Base-by-base conservation (phyloP, 2,888 invertebrate species). In the Aproaerema taeniolella region DNA sequence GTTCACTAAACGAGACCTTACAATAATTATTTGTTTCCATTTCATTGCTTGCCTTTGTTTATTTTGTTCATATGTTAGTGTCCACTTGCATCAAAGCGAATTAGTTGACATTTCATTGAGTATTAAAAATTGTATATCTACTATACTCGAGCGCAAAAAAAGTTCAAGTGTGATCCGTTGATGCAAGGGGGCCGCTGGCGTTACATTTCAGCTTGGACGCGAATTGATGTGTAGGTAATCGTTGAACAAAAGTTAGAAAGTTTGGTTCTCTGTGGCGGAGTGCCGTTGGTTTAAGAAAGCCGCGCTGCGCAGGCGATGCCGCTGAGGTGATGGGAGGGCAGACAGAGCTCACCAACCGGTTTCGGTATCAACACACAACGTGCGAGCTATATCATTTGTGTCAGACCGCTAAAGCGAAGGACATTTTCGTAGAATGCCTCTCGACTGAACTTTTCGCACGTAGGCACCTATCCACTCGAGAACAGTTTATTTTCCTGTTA, bases 281-380 rank as follows among this genome's bases (percentile, higher is more conserved):
- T 26, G 10, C 12, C 29, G 9, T 29, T 29, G 10, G 2, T 11
- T 29, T 3, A 11, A 13, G 29, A 29, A 29, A 29, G 13, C 29
- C 29, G 20, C 37, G 14, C 13, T 5, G 5, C 28, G 35, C 35
- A 10, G 35, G 12, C 30, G 63, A 57, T 70, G 65, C 57, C 61
- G 72, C 67, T 69, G 74, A 68, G 72, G 71, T 72, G 75, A 70
- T 67, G 71, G 66, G 70, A 62, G 55, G 53, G 60, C 61, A 64
- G 58, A 57, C 61, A 62, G 59, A 67, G 67, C 67, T 47, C 58
- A 47, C 59, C 50, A 77, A 82, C 83, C 83, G 83, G 83, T 82
- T 82, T 67, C 54, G 55, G 75, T 72, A 75, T 31, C 24, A 16
- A 17, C 24, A 31, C 41, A 36, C 24, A 35, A 26, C 15, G 11